These are phyloP conservation scores for Epizoanthus fatuus DNA, from an alignment of 92 coral and sea anemone genomes.

Conservation along the genomic window DNA sequence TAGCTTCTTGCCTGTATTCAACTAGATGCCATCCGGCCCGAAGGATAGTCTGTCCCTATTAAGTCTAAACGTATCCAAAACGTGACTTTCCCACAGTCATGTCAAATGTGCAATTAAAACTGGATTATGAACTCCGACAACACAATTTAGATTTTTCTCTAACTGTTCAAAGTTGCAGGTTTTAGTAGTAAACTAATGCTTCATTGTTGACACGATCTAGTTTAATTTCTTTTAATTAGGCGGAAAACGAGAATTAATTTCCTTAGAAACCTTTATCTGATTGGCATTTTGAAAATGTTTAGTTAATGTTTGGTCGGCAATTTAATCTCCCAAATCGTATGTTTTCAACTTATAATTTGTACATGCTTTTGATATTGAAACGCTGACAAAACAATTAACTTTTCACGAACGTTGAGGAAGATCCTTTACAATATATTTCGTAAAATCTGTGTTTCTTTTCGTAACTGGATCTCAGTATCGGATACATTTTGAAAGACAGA, in stretches of 20 bases:
- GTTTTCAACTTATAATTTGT: neutral
- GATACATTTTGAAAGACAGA: conserved; percentile 12
- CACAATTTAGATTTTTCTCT: neutral
- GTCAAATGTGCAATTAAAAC: neutral
- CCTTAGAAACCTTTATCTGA: neutral
- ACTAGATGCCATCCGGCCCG: no score
- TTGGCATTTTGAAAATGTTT: conserved; percentile 15
- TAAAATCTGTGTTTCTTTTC: neutral
- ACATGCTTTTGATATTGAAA: no score
- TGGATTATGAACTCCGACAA: neutral
- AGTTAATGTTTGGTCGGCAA: neutral
- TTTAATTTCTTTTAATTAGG: conserved; percentile 2
- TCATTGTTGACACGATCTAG: neutral
- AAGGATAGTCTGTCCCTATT: no score
- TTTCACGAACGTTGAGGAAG: neutral
- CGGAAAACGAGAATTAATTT: conserved; percentile 10
- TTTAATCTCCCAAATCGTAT: neutral
- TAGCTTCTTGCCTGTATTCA: no score
- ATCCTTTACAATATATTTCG: neutral
- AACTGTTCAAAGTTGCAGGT: neutral
- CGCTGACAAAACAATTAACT: no score
- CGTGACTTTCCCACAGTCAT: neutral
- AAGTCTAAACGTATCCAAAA: neutral
- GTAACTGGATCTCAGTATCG: conserved; percentile 1
- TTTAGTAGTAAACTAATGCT: neutral